A percentile compares a stretch with the other conserved stretches of the same genome.
phyloP scores from a whole-genome alignment of 2,113 vertebrate species.

The Entomyzon cyanotis region DNA sequence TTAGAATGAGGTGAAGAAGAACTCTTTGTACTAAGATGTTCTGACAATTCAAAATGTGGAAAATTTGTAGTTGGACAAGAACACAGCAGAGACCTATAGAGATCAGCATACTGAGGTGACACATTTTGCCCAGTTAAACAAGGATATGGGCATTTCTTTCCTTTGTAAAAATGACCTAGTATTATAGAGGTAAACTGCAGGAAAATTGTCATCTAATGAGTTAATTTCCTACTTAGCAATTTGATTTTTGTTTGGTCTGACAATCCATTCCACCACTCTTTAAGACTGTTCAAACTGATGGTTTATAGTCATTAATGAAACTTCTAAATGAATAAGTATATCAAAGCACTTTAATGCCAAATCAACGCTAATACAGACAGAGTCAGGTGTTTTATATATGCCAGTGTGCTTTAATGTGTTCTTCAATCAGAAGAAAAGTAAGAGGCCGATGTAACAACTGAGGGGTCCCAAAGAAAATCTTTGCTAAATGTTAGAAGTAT shows the following conservation, averaged over 20 bases:
- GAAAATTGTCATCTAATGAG: background rate
- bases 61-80: background rate
- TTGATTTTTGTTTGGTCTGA: background rate
- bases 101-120: background rate
- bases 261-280: background rate
- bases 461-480: background rate
- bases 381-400: background rate
- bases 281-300: background rate
- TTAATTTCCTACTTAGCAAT: background rate
- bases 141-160: background rate
- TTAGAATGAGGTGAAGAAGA: background rate
- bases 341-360: background rate
- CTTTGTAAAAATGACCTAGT: background rate
- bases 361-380: background rate
- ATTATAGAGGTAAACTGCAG: background rate
- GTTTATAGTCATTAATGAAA: background rate
- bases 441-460: background rate
- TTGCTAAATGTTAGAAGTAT: background rate
- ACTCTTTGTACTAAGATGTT: background rate
- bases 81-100: background rate
- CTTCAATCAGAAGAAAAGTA: background rate
- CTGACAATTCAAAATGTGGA: background rate
- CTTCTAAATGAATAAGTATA: background rate
- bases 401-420: background rate
- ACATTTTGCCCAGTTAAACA: background rate